Evolutionary conservation across 2,113 vertebrate genomes (phyloP).

Genomic region (Syngnathus floridae): DNA sequence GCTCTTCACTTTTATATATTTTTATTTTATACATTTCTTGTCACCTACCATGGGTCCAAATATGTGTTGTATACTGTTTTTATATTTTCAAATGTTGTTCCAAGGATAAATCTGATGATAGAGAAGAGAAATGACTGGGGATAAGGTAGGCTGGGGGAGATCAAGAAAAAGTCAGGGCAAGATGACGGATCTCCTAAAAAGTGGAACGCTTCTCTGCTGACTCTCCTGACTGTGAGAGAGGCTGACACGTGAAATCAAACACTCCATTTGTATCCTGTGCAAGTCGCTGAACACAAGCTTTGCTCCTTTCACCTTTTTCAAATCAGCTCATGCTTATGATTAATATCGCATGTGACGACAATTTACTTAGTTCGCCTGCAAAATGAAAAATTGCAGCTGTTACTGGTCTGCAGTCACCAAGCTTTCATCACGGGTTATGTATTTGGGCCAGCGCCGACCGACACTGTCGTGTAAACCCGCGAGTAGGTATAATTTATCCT

Average conservation of each 20-base stretch:
- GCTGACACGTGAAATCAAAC: conserved; percentile 44
- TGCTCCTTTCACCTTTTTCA: conserved; percentile 36
- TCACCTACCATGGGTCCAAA: not conserved
- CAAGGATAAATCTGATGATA: not conserved
- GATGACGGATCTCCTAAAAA: conserved; percentile 57
- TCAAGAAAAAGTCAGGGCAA: conserved; percentile 50
- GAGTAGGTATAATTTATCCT: conserved; percentile 44
- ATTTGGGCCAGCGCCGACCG: conserved; percentile 52
- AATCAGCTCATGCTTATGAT: conserved; percentile 42
- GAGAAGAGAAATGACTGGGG: conserved; percentile 40
- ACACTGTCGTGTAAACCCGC: conserved; percentile 46
- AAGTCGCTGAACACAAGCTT: conserved; percentile 19
- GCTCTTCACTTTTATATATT: not conserved
- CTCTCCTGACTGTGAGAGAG: conserved; percentile 37
- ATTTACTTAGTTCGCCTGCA: conserved; percentile 26
- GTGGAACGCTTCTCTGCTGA: conserved; percentile 28
- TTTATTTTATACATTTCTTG: not conserved
- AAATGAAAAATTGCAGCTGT: conserved; percentile 37
- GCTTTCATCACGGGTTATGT: conserved; percentile 52
- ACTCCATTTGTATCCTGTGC: conserved; percentile 40
- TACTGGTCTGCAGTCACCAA: conserved; percentile 10
- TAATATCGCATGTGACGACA: conserved; percentile 28
- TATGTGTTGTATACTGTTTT: too few relatives aligned
- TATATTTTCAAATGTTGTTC: too few relatives aligned
- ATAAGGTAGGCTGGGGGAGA: conserved; percentile 46